These are phyloP conservation scores for Drosophila littoralis DNA, from an alignment of 1,140 invertebrate genomes.

Conservation along the genomic window DNA sequence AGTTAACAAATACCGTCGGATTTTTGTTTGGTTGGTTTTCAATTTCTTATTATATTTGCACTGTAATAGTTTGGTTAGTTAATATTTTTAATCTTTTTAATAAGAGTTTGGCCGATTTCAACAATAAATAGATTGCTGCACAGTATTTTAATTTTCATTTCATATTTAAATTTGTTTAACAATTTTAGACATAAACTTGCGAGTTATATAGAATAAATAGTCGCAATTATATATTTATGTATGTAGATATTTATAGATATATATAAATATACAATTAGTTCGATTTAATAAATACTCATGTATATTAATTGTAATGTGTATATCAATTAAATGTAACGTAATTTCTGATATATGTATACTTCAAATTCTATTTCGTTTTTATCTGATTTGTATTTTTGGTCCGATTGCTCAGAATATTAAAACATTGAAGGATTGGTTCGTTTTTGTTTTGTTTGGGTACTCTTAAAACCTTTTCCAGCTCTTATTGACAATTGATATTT, in stretches of 20 bases:
- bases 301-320: constrained; percentile 29
- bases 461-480: constrained; percentile 23
- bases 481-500: constrained; percentile 19
- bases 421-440: constrained; percentile 71
- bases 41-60: constrained; percentile 23
- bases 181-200: constrained; percentile 30
- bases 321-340: constrained; percentile 56
- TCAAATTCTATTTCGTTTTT: constrained; percentile 47
- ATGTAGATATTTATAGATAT: constrained; percentile 23
- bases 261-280: constrained; percentile 11
- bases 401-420: constrained; percentile 75
- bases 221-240: constrained; percentile 12
- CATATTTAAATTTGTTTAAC: constrained; percentile 52
- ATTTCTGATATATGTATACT: constrained; percentile 40
- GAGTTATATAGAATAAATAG: constrained; percentile 36
- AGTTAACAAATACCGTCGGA: constrained; percentile 67
- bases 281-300: constrained; percentile 29
- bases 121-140: constrained; percentile 59
- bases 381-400: constrained; percentile 58
- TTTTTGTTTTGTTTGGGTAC: constrained; percentile 23
- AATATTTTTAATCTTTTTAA: constrained; percentile 15
- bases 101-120: constrained; percentile 60
- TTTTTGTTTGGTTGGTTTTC: constrained; percentile 18
- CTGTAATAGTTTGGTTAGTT: constrained; percentile 18
- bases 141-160: constrained; percentile 48